These are phyloP conservation scores for Sarcophaga rosellei DNA, from an alignment of 2,888 invertebrate genomes.

Conservation along the genomic window DNA sequence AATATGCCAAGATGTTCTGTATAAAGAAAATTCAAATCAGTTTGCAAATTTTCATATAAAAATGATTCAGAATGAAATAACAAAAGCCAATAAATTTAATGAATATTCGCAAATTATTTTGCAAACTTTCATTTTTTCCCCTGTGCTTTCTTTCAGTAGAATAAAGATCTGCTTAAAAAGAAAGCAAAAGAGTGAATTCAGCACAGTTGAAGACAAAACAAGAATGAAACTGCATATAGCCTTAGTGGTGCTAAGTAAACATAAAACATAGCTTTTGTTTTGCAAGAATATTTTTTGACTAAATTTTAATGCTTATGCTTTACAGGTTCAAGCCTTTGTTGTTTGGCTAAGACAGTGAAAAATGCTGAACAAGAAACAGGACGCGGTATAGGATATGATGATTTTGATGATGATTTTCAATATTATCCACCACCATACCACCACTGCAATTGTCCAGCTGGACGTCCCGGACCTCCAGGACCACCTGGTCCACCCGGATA, in stretches of 20 bases:
- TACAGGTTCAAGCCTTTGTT: constrained; percentile 10
- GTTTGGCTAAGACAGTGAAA: background rate
- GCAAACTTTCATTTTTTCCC: too few relatives aligned
- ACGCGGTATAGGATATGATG: constrained; percentile 7
- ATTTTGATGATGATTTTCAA: background rate
- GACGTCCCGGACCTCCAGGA: constrained; percentile 53
- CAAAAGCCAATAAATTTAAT: too few relatives aligned
- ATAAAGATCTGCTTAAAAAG: background rate
- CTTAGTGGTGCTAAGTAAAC: constrained; percentile 33
- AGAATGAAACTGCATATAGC: constrained; percentile 37
- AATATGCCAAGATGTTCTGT: too few relatives aligned
- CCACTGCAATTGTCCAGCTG: constrained; percentile 55
- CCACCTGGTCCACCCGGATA: constrained; percentile 23
- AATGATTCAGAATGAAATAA: too few relatives aligned
- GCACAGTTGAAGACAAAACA: background rate
- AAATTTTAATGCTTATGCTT: background rate
- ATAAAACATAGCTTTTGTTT: background rate
- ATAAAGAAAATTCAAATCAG: too few relatives aligned
- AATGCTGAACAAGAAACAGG: constrained; percentile 5
- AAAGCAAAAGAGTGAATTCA: background rate
- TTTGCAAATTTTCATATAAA: too few relatives aligned
- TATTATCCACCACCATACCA: constrained; percentile 31
- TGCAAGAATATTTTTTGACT: too few relatives aligned
- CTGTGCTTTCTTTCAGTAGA: too few relatives aligned
- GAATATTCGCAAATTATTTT: too few relatives aligned